Evolutionary conservation across 2,113 vertebrate genomes (phyloP), one percentile per base, ranked within the genome.

Genomic region (Aythya baeri): DNA sequence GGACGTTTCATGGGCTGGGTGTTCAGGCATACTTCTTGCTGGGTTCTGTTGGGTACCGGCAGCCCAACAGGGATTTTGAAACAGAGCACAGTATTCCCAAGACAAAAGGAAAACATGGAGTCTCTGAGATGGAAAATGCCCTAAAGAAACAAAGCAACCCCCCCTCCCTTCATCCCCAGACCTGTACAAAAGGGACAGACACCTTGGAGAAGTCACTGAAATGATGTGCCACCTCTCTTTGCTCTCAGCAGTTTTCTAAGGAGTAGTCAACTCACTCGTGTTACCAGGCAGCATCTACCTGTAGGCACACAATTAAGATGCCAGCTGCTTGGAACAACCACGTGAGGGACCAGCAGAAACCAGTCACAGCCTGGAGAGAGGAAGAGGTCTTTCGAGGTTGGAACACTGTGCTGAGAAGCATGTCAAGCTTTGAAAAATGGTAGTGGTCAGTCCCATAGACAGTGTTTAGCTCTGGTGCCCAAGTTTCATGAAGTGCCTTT

Each of bases 141-240:
- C 79, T 96, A 87, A 62, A 94, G 93, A 89, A 78, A 94, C 78
- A 95, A 59, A 96, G 86, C 86, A 76, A 43, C 3, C 43, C 44
- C 34, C 34, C 26, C 41, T 20, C 62, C 16, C 58, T 76, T 66
- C 27, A 62, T 6, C 49, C 93, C 84, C 89, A 95, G 81, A 74
- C 21, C 77, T 92, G 96, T 88, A 88, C 95, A 96, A 94, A 96
- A 97, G 95, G 93, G 94, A 87, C 94, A 87, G 65, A 81, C 41
- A 34, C 5, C 38, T 74, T 78, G 31, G 27, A 84, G 83, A 67
- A 38, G 36, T 68, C 71, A 32, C 25, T 20, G 65, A 41, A 41
- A n/a, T 3, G 71, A 32, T 5, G 76, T 20, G 74, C 58, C 76
- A 49, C 71, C 71, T 32, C 3, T 6, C 16, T 22, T 9, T 52